Conservation (phyloP, 2,888 invertebrate genomes). For the Acleris laterana region DNA sequence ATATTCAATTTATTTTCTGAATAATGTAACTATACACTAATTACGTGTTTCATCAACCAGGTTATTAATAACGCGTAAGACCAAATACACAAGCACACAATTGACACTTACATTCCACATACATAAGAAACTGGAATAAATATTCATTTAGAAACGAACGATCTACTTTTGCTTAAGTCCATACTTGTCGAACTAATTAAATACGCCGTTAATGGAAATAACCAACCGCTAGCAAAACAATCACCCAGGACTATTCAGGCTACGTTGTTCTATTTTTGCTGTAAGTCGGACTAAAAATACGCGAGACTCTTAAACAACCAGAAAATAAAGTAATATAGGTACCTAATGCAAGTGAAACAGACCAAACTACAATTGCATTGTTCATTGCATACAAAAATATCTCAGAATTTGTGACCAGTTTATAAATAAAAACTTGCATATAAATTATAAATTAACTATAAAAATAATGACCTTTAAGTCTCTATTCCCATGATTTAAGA, state of each 20-base stretch:
- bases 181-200: constrained; percentile 19
- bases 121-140: constrained; percentile 17
- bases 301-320: not conserved
- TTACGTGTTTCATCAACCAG: constrained; percentile 25
- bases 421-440: constrained; percentile 9
- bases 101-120: constrained; percentile 22
- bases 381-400: constrained; percentile 4
- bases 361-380: constrained; percentile 1
- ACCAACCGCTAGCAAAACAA: constrained; percentile 4
- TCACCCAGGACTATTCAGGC: not conserved
- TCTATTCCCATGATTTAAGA: not conserved
- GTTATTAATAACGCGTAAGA: constrained; percentile 22
- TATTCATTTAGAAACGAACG: constrained; percentile 12
- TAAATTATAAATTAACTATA: constrained; percentile 21
- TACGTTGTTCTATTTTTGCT: not conserved
- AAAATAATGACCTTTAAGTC: constrained; percentile 22
- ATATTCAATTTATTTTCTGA: constrained; percentile 32
- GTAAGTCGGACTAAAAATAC: not conserved
- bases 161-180: constrained; percentile 13
- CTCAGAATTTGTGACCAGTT: constrained; percentile 31
- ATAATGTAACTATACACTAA: constrained; percentile 31
- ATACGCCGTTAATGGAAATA: constrained; percentile 4
- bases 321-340: not conserved
- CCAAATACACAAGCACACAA: constrained; percentile 26
- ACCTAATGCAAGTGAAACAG: not conserved